A percentile compares a stretch with the other conserved stretches of the same genome.
Evolutionary conservation across 2,113 vertebrate species (phyloP).

Genomic region (Ochotona princeps): DNA sequence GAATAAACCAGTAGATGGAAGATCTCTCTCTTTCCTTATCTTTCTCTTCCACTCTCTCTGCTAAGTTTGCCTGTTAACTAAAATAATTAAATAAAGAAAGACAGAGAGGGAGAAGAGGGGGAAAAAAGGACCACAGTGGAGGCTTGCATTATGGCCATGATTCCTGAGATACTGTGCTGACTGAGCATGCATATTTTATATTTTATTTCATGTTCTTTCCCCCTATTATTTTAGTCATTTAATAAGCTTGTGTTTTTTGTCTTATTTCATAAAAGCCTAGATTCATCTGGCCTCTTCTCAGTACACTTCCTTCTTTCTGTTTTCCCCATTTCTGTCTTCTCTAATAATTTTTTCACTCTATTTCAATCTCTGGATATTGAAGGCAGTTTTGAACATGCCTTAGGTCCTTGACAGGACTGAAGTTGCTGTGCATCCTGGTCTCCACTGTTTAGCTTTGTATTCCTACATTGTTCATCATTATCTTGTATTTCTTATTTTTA

Average conservation of each 20-base stretch:
- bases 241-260: not conserved
- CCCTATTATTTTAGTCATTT: not conserved
- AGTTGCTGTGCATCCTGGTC: not conserved
- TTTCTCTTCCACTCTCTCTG: no score
- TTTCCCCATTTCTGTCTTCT: not conserved
- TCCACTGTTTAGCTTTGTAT: not conserved
- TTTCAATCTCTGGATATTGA: not conserved
- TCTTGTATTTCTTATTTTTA: no score
- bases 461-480: no score
- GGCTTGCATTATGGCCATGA: not conserved
- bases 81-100: no score
- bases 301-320: not conserved
- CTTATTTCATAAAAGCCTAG: not conserved
- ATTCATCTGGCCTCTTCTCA: not conserved
- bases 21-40: no score
- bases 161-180: not conserved
- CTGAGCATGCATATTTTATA: not conserved
- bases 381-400: not conserved
- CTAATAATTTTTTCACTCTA: not conserved
- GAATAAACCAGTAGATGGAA: no score
- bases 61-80: no score
- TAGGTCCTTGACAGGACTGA: not conserved
- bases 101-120: no score
- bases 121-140: not conserved
- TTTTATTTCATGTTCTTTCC: rapidly evolving